Evolutionary conservation across 2,113 vertebrate genomes (phyloP), one percentile per base, ranked within the genome.

Genomic region (Cephalopholis sonnerati): DNA sequence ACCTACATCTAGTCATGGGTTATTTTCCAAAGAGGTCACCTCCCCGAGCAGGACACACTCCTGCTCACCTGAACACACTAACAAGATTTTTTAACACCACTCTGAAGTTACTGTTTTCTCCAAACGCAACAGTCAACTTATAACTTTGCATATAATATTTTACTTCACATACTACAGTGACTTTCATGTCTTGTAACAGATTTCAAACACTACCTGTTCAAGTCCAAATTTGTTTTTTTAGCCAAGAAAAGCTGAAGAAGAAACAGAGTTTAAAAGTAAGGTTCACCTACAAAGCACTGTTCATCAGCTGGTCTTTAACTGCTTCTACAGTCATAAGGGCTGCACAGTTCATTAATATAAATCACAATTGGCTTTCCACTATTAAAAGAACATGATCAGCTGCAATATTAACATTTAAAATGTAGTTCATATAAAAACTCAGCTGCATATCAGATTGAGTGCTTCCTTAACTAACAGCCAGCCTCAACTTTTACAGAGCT

Each of bases 21-120:
- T 69, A 53, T 58, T 79, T 65, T 58, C 57, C 63, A 82, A 82
- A 71, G 16, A 77, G 63, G 79, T 82, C 79, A 50, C n/a, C 55
- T 73, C 67, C 66, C 67, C 29, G 55, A 62, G 41, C 54, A 48
- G 50, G 20, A 72, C 13, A n/a, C 54, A 10, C 68, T 55, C 22
- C 39, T 36, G 25, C 22, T 62, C 36, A n/a, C 3, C 24, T 27
- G 62, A 59, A 3, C 36, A 20, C 48, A 20, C 50, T 16, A 17
- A 53, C 46, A 27, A 39, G 2, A 24, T 11, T 41, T n/a, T 17
- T 24, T 10, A 29, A 39, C 29, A 53, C 10, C 41, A 5, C n/a
- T 54, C 16, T 39, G 10, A 59, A 39, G 27, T 69, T 13, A 46
- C 53, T 22, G 32, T 50, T 54, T 53, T 51, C 29, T 12, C 53